Evolutionary conservation across 2,888 invertebrate species (phyloP).

Genomic region (Diplolepis rosae): DNA sequence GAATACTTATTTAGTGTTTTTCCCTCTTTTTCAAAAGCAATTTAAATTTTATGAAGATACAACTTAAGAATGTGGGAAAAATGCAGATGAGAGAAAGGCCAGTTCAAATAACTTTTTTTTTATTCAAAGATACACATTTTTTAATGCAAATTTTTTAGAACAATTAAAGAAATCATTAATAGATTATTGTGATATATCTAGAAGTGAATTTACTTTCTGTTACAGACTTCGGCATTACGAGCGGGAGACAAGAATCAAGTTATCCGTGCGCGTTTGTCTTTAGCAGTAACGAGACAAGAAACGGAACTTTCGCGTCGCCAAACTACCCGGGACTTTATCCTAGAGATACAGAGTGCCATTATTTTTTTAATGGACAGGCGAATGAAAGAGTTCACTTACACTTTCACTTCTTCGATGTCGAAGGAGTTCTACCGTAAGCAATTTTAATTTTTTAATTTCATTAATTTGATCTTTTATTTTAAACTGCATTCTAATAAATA

Average conservation of each 20-base stretch:
- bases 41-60: not conserved
- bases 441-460: conserved; percentile 8
- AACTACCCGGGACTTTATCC: conserved; percentile 95
- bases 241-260: conserved; percentile 84
- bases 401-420: conserved; percentile 94
- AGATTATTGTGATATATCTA: no score
- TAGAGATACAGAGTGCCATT: conserved; percentile 91
- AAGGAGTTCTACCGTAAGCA: conserved; percentile 94
- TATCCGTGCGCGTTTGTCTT: conserved; percentile 92
- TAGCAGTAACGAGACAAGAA: conserved; percentile 86
- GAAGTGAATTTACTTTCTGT: conserved; percentile 47
- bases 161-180: no score
- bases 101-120: no score
- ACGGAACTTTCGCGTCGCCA: conserved; percentile 90
- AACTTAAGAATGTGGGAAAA: not conserved
- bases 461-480: no score
- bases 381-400: conserved; percentile 88
- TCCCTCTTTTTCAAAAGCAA: not conserved
- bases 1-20: not conserved
- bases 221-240: conserved; percentile 91
- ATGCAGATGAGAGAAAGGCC: no score
- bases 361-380: conserved; percentile 88
- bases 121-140: no score
- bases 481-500: no score
- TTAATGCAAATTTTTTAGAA: no score